Base-by-base conservation (phyloP, 2,888 invertebrate genomes). In the Agapostemon virescens region DNA sequence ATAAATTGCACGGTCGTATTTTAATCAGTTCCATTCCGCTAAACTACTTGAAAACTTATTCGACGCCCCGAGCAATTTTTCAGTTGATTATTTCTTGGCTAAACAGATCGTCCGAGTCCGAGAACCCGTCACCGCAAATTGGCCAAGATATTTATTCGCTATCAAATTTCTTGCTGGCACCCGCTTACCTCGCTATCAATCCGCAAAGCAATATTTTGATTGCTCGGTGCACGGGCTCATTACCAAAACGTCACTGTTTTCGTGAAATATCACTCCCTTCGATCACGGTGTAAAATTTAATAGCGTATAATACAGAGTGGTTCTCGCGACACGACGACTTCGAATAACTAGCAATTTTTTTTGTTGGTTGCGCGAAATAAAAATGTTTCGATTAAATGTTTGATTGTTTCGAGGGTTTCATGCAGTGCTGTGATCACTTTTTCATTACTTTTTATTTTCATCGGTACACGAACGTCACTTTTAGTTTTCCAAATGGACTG, bases 11-110 rank as follows among this genome's bases (percentile, higher is more conserved):
- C 61, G 30, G 61, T 1, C 33, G 61, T 11, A 9, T 33, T 61
- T 20, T 61, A 61, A 61, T 61, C 61, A 20, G 33, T 61, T 61
- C 61, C 61, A 61, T 61, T 61, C 61, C 33, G 61, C 61, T 61
- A 61, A 61, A 33, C 20, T 33, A 20, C 61, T 61, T 20, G 20
- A 33, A 33, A 61, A 61, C 33, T 61, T 33, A 33, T 20, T 33
- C 11, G 61, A 61, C 17, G 5, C 30, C 20, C 33, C 20, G 20
- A 11, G 20, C 11, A 61, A 61, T 61, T 61, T 61, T 61, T 61
- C 61, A 33, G 33, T 61, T 20, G 33, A 33, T 30, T 61, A 61
- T 20, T 61, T 61, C 61, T 33, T 33, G 33, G 61, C 33, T 61
- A 61, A 61, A 61, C 33, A 33, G 61, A 61, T 61, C 17, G 33